phyloP scores from a whole-genome alignment of 2,888 invertebrate species.

The Chelonus formosanus region DNA sequence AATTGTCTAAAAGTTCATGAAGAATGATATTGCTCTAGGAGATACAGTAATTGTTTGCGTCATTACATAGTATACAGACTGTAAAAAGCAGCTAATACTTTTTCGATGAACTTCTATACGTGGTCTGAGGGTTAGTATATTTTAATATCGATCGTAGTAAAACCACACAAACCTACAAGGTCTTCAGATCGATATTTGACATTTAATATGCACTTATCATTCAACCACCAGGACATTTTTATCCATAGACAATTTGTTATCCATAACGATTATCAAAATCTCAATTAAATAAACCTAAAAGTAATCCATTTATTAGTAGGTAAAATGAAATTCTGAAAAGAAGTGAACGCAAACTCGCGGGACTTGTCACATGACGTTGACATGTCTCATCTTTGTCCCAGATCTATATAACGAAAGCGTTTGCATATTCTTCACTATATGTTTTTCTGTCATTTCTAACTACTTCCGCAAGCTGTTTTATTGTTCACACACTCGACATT shows the following conservation, averaged over 20 bases:
- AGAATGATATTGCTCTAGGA: no score
- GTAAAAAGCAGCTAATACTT: background rate
- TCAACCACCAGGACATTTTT: slow-evolving; percentile 1
- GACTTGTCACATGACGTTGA: slow-evolving; percentile 1
- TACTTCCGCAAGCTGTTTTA: background rate
- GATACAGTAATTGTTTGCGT: no score
- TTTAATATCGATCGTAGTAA: slow-evolving; percentile 43
- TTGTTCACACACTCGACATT: background rate
- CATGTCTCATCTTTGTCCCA: slow-evolving; percentile 38
- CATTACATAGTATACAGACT: background rate
- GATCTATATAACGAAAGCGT: slow-evolving; percentile 34
- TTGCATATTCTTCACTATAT: background rate
- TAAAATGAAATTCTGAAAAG: background rate
- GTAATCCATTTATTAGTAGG: no score
- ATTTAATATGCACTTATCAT: slow-evolving; percentile 14
- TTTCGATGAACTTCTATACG: slow-evolving; percentile 13
- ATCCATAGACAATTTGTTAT: no score
- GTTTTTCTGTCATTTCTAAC: background rate
- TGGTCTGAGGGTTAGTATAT: slow-evolving; percentile 32
- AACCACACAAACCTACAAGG: slow-evolving; percentile 41
- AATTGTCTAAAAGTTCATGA: no score
- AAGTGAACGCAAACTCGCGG: background rate
- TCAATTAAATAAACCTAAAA: no score
- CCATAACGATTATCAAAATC: no score
- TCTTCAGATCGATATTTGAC: slow-evolving; percentile 48